phyloP scores from a whole-genome alignment of 2,888 invertebrate species.

The Rhopalosiphum nymphaeae region DNA sequence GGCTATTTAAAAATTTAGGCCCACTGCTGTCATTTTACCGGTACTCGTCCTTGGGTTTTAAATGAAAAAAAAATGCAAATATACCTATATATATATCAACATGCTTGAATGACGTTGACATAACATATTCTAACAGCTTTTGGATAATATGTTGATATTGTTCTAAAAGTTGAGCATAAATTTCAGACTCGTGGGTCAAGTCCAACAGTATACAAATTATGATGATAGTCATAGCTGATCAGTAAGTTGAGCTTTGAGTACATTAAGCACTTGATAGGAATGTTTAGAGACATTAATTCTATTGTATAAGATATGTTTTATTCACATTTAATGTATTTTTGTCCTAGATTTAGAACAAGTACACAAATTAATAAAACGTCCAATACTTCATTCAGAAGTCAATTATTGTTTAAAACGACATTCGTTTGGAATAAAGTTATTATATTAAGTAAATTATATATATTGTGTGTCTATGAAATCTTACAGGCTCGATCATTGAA shows the following conservation, averaged over 20 bases:
- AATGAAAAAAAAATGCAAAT: not conserved
- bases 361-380: slow-evolving; percentile 61
- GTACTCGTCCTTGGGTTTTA: slow-evolving; percentile 40
- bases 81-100: slow-evolving; percentile 32
- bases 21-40: slow-evolving; percentile 36
- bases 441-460: slow-evolving; percentile 39
- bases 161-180: slow-evolving; percentile 56
- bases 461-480: slow-evolving; percentile 54
- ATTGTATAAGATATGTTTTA: slow-evolving; percentile 46
- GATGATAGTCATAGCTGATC: slow-evolving; percentile 57
- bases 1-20: slow-evolving; percentile 48
- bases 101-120: slow-evolving; percentile 59
- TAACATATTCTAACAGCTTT: slow-evolving; percentile 49
- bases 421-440: slow-evolving; percentile 15
- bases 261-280: slow-evolving; percentile 58
- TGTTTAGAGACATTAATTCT: slow-evolving; percentile 46
- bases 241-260: slow-evolving; percentile 62
- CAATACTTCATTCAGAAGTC: slow-evolving; percentile 58
- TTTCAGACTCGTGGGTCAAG: slow-evolving; percentile 57
- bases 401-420: slow-evolving; percentile 30
- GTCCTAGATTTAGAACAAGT: slow-evolving; percentile 61
- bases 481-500: slow-evolving; percentile 85
- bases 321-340: slow-evolving; percentile 59
- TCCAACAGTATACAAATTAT: slow-evolving; percentile 47
- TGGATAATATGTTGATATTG: slow-evolving; percentile 49